A percentile compares a stretch with the other conserved stretches of the same genome.
Evolutionary conservation across 2,888 invertebrate species (phyloP).

Genomic region (Drosophila mettleri): DNA sequence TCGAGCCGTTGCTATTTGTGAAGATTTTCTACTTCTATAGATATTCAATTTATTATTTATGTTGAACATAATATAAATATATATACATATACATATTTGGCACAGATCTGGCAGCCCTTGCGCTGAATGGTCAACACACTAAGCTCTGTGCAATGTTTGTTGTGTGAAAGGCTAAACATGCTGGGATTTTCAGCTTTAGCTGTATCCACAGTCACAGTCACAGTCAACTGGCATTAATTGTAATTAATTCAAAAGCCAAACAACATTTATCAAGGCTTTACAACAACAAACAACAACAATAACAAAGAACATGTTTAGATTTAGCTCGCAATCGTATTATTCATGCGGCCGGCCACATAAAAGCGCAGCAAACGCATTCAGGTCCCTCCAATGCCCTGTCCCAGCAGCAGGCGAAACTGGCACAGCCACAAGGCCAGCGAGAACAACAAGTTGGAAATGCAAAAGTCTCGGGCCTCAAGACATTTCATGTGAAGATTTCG

Average conservation of each 20-base stretch:
- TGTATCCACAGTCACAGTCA: not conserved
- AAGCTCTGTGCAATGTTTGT: not conserved
- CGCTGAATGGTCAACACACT: not conserved
- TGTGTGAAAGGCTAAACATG: not conserved
- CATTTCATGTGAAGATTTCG: constrained; percentile 71
- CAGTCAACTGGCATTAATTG: constrained; percentile 33
- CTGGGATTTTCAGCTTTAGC: constrained; percentile 2
- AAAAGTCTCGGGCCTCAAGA: constrained; percentile 45
- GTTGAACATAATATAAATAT: too few species aligned
- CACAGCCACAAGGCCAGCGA: constrained; percentile 46
- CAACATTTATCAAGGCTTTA: constrained; percentile 28
- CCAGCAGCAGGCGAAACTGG: constrained; percentile 21
- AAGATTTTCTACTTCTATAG: too few species aligned
- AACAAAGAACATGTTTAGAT: constrained; percentile 42
- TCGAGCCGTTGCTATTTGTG: too few species aligned
- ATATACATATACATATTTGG: not conserved
- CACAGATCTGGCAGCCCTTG: not conserved
- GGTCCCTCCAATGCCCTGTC: not conserved
- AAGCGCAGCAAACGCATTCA: constrained; percentile 48
- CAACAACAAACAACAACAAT: not conserved
- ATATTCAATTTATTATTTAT: too few species aligned
- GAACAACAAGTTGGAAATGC: constrained; percentile 57
- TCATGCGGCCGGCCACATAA: constrained; percentile 63
- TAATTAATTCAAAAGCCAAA: constrained; percentile 47
- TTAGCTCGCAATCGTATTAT: constrained; percentile 41